A percentile compares a stretch with the other conserved stretches of the same genome.
Evolutionary conservation across 2,113 vertebrate species (phyloP).

Genomic region (Hippocampus abdominalis): DNA sequence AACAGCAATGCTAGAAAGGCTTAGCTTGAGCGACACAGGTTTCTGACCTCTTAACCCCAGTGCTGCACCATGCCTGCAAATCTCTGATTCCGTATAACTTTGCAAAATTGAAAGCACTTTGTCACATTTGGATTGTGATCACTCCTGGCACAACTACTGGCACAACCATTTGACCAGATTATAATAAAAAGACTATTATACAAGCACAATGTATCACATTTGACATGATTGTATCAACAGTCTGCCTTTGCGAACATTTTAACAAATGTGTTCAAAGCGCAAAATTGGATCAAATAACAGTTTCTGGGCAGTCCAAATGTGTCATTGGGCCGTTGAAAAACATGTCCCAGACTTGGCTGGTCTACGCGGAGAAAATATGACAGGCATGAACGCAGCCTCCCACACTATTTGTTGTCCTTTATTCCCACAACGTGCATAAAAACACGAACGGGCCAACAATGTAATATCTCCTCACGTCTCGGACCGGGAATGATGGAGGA

Average conservation of each 20-base stretch:
- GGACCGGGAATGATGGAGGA: slow-evolving; percentile 53
- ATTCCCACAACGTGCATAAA: slow-evolving; percentile 75
- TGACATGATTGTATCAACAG: slow-evolving; percentile 1
- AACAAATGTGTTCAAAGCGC: slow-evolving; percentile 6
- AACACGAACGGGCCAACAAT: slow-evolving; percentile 59
- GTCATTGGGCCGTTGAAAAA: slow-evolving; percentile 50
- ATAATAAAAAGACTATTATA: not conserved
- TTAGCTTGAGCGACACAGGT: not conserved
- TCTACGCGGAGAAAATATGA: slow-evolving; percentile 66
- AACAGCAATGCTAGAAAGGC: too few species aligned
- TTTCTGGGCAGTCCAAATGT: slow-evolving; percentile 35
- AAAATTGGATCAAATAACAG: slow-evolving; percentile 15
- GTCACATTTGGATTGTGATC: not conserved
- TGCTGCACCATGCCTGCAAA: too few species aligned
- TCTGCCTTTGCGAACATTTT: not conserved
- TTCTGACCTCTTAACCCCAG: not conserved
- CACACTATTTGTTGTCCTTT: slow-evolving; percentile 74
- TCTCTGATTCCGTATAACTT: not conserved
- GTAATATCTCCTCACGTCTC: slow-evolving; percentile 77
- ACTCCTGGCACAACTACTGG: not conserved
- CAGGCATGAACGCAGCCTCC: slow-evolving; percentile 63
- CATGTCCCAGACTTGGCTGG: slow-evolving; percentile 47
- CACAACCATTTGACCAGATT: not conserved
- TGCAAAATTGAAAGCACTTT: not conserved
- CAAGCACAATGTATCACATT: not conserved